Evolutionary conservation across 2,797 vertebrate species (phyloP), one percentile per base, ranked within the genome.

Genomic region (Steatocranus sp.): DNA sequence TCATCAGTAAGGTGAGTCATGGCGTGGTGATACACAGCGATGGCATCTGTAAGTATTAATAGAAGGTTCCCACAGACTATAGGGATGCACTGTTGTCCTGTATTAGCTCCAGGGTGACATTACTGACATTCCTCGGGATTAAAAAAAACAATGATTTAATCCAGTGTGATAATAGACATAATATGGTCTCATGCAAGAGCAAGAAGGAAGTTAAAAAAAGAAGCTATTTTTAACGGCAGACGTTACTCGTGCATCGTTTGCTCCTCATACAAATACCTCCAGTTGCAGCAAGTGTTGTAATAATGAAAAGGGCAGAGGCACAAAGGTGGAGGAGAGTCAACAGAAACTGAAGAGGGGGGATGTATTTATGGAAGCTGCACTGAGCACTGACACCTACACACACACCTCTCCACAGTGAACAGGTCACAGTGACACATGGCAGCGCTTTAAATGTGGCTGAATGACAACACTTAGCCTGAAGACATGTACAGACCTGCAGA

Each of bases 401-500:
- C 32, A 63, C 82, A 51, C 76, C 58, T 83, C 11, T 68, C 81
- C 43, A 80, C 70, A 17, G 68, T 1, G 48, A 76, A 25, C 83
- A 56, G 86, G 92, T 91, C 86, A 92, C 77, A 81, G 74, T 63
- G 87, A 78, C 83, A 88, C 51, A 78, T 18, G 14, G 63, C 9
- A 2, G 15, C 10, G 51, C 80, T 80, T 78, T 84, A 84, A 90
- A 85, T 89, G 91, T 38, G 78, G 30, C 63, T 2, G 5, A 79
- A 73, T 79, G 87, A 87, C 87, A 84, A 85, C 79, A 43, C 84
- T 84, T 36, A 15, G 41, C 79, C 80, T 27, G 75, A 54, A 83
- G 92, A 89, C 93, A 66, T 87, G 94, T 81, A 25, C 79, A 66
- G 88, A 89, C 93, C 81, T 91, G 93, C 86, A 58, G 80, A 85